Evolutionary conservation across 2,888 invertebrate genomes (phyloP), one percentile per base, ranked within the genome.

Genomic region (Trichopria drosophilae): DNA sequence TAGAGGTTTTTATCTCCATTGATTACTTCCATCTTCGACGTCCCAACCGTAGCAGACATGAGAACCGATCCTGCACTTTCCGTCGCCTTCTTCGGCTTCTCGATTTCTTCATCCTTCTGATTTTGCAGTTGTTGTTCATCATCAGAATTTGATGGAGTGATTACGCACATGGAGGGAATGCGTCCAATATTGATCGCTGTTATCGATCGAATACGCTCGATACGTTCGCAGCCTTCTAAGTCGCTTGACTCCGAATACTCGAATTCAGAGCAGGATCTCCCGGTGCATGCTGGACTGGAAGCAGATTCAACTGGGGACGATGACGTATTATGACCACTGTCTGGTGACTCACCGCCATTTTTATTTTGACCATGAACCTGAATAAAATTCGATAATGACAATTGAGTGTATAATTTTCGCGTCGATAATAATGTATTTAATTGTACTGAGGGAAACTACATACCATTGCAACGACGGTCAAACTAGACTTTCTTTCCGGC

Each of bases 161-260:
- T 91, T 3, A 91, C 90, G 75, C 93, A 93, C 87, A 93, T 89
- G 4, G 93, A 92, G 1, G 93, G 93, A 68, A 93, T 93, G 61
- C 93, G 82, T 62, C 89, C 89, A 42, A 89, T 88, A 67, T 88
- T 90, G 32, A 93, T 89, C 2, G 88, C 87, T 0, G 93, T 93
- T 77, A 93, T 93, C 32, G 86, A 86, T 53, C 90, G 79, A 57
- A 93, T 88, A 61, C 92, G 80, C 75, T 93, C 92, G 64, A 90
- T 88, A 66, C 92, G 81, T 69, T 92, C 92, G 19, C 89, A 84
- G n/a, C 90, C 90, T 77, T 91, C 91, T 60, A 91, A 79, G 71
- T 92, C 91, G 0, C 91, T 90, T 31, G 89, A 88, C 76, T 92
- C 92, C 1, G 90, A 90, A 72, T 86, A 88, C 69, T 92, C 91